Evolutionary conservation across 1,140 invertebrate genomes (phyloP).

Genomic region (Pseudomyrmex dendroicus): DNA sequence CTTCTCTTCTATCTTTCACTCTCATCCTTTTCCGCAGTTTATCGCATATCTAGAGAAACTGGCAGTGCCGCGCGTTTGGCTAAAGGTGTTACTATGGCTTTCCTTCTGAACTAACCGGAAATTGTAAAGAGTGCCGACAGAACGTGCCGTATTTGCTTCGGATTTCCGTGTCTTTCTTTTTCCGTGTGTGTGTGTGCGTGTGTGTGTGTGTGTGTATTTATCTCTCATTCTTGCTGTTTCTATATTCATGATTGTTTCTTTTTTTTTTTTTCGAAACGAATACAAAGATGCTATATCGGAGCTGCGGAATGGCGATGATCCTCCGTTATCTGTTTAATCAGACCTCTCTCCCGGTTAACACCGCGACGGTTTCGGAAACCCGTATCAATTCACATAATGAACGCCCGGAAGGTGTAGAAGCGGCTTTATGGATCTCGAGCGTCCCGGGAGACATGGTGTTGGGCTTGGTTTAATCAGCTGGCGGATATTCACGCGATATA

Average conservation of each 20-base stretch:
- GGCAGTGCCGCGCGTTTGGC: slow-evolving; percentile 1
- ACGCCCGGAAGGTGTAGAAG: slow-evolving; percentile 47
- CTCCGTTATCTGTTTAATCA: slow-evolving; percentile 63
- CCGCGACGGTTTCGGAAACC: slow-evolving; percentile 47
- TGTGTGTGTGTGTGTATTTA: too few species aligned
- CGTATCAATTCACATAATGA: slow-evolving; percentile 69
- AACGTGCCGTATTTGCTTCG: background rate
- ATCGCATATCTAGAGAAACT: slow-evolving; percentile 10
- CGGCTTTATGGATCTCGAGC: slow-evolving; percentile 64
- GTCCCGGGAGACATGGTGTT: slow-evolving; percentile 48
- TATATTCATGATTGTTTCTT: background rate
- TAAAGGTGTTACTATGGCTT: slow-evolving; percentile 56
- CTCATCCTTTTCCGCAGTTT: slow-evolving; percentile 60
- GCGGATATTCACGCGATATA: slow-evolving; percentile 54
- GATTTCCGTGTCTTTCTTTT: background rate
- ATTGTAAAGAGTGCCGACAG: slow-evolving; percentile 28
- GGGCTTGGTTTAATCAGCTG: slow-evolving; percentile 70
- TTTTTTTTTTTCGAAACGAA: background rate
- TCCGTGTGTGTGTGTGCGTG: background rate
- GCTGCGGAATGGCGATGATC: background rate
- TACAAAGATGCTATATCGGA: background rate
- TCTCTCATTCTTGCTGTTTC: background rate
- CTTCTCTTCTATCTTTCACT: slow-evolving; percentile 1
- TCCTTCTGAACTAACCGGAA: slow-evolving; percentile 51
- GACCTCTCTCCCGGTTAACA: slow-evolving; percentile 29